These are phyloP conservation scores for Emydoidea blandingii DNA, from an alignment of 2,797 vertebrate genomes.

Conservation along the genomic window DNA sequence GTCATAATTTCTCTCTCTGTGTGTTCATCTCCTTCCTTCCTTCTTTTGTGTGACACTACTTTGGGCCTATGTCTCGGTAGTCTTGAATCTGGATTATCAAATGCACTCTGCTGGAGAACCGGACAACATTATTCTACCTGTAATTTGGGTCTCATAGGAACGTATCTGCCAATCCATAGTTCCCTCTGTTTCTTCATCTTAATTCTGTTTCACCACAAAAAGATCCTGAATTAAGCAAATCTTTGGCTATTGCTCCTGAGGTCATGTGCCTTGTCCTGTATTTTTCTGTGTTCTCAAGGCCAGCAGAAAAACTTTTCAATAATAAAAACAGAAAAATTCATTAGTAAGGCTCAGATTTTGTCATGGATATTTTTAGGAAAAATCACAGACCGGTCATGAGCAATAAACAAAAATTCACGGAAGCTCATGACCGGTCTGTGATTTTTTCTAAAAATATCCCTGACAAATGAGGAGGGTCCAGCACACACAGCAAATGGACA, in stretches of 20 bases:
- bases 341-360: background rate
- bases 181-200: background rate
- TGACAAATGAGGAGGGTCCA: no score
- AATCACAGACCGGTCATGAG: no score
- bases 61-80: background rate
- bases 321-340: background rate
- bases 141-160: background rate
- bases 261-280: background rate
- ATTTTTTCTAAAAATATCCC: no score
- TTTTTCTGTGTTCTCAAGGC: background rate
- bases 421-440: no score
- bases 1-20: background rate
- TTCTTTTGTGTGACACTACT: background rate
- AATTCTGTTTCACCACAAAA: background rate
- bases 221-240: background rate
- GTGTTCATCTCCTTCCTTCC: background rate
- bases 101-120: background rate
- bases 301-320: background rate
- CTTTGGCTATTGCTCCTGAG: background rate
- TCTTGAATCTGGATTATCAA: background rate
- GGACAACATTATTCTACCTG: background rate
- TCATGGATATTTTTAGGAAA: no score
- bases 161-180: background rate
- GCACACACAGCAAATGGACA: no score
- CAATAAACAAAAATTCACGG: no score